A percentile compares a stretch with the other conserved stretches of the same genome.
These are phyloP conservation scores for Chanos chanos DNA, from an alignment of 2,797 vertebrate genomes.

Conservation along the genomic window DNA sequence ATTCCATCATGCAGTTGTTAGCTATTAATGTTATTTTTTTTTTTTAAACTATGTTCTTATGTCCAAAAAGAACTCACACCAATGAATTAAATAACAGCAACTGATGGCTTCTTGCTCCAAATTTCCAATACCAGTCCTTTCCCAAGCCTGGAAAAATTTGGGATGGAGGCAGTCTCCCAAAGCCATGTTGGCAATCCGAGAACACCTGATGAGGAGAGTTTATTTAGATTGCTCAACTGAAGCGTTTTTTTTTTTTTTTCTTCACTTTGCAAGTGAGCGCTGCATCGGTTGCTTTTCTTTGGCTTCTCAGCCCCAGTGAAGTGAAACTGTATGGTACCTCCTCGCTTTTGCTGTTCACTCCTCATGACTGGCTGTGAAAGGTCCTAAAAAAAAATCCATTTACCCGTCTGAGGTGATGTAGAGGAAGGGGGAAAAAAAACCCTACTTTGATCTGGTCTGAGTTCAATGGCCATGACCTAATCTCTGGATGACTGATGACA, in stretches of 20 bases:
- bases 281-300: slow-evolving; percentile 39
- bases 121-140: slow-evolving; percentile 51
- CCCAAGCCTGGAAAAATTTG: slow-evolving; percentile 47
- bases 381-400: too few relatives aligned
- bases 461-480: slow-evolving; percentile 40
- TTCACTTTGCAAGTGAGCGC: slow-evolving; percentile 48
- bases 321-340: slow-evolving; percentile 45
- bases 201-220: slow-evolving; percentile 47
- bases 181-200: slow-evolving; percentile 43
- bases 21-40: slow-evolving; percentile 49
- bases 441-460: slow-evolving; percentile 38
- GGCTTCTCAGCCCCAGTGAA: slow-evolving; percentile 43
- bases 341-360: slow-evolving; percentile 15
- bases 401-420: slow-evolving; percentile 28
- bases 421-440: slow-evolving; percentile 6
- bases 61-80: too few relatives aligned
- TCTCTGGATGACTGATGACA: slow-evolving; percentile 44
- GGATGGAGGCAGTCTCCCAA: too few relatives aligned
- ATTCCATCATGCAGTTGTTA: slow-evolving; percentile 53
- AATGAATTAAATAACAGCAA: slow-evolving; percentile 53
- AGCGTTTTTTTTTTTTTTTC: slow-evolving; percentile 37
- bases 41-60: too few relatives aligned
- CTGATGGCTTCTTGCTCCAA: slow-evolving; percentile 42
- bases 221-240: slow-evolving; percentile 62
- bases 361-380: slow-evolving; percentile 23